Percentiles rank a stretch among this genome's conserved stretches.
These are phyloP conservation scores for Cnemophilus loriae DNA, from an alignment of 2,113 vertebrate genomes.

Conservation along the genomic window DNA sequence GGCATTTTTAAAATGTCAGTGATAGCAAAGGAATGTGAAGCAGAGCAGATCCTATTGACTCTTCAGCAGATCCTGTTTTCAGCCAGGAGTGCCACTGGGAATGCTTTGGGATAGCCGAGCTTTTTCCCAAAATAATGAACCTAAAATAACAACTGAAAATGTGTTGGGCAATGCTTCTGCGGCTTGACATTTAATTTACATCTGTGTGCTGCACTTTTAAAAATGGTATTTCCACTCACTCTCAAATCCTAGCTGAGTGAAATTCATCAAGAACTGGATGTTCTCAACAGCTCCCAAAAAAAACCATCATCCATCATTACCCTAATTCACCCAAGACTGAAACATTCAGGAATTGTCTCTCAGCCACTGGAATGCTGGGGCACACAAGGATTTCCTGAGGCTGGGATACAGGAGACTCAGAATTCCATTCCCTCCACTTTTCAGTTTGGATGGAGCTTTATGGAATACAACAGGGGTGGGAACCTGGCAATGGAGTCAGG, in stretches of 20 bases:
- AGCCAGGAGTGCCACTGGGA: neutral
- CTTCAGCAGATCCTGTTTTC: neutral
- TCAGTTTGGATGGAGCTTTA: neutral
- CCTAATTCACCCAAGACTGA: neutral
- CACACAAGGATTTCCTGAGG: rapidly evolving
- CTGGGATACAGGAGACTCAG: neutral
- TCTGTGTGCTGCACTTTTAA: neutral
- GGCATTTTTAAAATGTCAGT: neutral
- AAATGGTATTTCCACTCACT: neutral
- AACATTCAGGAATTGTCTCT: neutral
- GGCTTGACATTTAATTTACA: neutral
- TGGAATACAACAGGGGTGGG: neutral
- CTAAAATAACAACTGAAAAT: neutral
- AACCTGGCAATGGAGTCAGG: neutral
- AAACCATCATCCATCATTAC: neutral
- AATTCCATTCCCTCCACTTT: neutral
- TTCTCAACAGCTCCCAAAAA: neutral
- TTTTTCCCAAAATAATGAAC: neutral
- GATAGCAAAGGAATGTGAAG: neutral
- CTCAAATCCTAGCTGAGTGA: neutral
- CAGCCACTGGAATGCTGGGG: neutral
- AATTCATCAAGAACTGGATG: neutral
- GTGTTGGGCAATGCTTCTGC: neutral
- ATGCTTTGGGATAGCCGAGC: neutral
- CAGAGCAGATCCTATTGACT: neutral